These are phyloP conservation scores for Protodeltote pygarga DNA, from an alignment of 2,888 invertebrate genomes.

Conservation along the genomic window DNA sequence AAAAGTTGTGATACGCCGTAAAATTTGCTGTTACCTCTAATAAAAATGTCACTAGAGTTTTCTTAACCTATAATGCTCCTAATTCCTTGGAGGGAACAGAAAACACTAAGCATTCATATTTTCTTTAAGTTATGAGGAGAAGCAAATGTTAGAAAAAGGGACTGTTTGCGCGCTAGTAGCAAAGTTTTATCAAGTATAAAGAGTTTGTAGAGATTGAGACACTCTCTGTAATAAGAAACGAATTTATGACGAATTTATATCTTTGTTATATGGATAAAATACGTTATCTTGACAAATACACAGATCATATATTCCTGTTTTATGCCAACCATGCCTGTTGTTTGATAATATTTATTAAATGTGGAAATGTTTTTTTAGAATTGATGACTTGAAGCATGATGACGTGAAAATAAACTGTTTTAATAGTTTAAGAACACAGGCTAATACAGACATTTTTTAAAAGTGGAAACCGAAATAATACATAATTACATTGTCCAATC, in stretches of 20 bases:
- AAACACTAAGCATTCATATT: slow-evolving; percentile 40
- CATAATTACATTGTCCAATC: no score
- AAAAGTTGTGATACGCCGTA: no score
- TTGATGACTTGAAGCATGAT: slow-evolving; percentile 5
- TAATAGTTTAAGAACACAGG: neutral
- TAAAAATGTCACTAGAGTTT: slow-evolving; percentile 13
- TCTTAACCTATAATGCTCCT: slow-evolving; percentile 29
- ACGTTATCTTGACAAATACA: slow-evolving; percentile 42
- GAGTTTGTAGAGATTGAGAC: slow-evolving; percentile 61
- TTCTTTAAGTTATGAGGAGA: slow-evolving; percentile 32
- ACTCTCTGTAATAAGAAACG: slow-evolving; percentile 61
- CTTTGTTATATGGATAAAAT: slow-evolving; percentile 61
- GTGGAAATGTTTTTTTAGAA: slow-evolving; percentile 19
- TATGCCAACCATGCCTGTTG: slow-evolving; percentile 42
- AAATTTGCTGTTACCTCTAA: slow-evolving; percentile 12
- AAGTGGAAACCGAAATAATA: no score
- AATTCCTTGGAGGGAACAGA: slow-evolving; percentile 42
- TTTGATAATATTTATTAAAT: slow-evolving; percentile 35
- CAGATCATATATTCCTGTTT: slow-evolving; percentile 34
- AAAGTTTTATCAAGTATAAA: slow-evolving; percentile 70
- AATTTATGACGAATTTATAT: slow-evolving; percentile 66
- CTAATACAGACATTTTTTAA: no score
- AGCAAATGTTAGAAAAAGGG: slow-evolving; percentile 36
- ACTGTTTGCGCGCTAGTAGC: slow-evolving; percentile 46
- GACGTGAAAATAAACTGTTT: slow-evolving; percentile 11